These are phyloP conservation scores for Dendrolimus pini DNA, from an alignment of 2,888 invertebrate genomes.

Conservation along the genomic window DNA sequence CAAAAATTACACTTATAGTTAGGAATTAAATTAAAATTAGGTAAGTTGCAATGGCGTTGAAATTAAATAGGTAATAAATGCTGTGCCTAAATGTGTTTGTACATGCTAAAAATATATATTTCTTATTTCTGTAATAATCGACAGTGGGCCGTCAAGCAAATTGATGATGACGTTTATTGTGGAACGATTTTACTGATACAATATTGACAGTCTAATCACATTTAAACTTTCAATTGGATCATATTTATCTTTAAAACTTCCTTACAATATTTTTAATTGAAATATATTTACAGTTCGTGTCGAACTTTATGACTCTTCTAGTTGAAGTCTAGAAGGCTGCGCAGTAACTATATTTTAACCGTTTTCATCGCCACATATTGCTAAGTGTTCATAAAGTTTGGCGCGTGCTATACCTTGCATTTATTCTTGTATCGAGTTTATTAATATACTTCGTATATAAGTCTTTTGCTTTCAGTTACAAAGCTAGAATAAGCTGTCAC, in stretches of 20 bases:
- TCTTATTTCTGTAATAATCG: neutral
- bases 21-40: too few species aligned
- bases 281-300: conserved; percentile 4
- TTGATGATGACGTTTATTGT: too few species aligned
- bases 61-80: neutral
- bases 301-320: too few species aligned
- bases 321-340: too few species aligned
- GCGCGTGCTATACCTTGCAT: too few species aligned
- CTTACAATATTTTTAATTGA: conserved; percentile 23
- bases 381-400: too few species aligned
- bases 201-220: neutral
- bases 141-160: neutral
- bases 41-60: neutral
- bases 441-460: too few species aligned
- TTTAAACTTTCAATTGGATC: neutral
- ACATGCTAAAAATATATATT: neutral
- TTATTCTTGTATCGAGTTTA: too few species aligned
- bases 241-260: conserved; percentile 12
- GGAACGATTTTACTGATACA: neutral
- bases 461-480: too few species aligned
- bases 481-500: conserved; percentile 11
- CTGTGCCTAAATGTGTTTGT: neutral
- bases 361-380: too few species aligned
- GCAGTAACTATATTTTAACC: too few species aligned
- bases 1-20: too few species aligned